Evolutionary conservation across 2,113 vertebrate genomes (phyloP).

Genomic region (Gymnocephalus cernua): DNA sequence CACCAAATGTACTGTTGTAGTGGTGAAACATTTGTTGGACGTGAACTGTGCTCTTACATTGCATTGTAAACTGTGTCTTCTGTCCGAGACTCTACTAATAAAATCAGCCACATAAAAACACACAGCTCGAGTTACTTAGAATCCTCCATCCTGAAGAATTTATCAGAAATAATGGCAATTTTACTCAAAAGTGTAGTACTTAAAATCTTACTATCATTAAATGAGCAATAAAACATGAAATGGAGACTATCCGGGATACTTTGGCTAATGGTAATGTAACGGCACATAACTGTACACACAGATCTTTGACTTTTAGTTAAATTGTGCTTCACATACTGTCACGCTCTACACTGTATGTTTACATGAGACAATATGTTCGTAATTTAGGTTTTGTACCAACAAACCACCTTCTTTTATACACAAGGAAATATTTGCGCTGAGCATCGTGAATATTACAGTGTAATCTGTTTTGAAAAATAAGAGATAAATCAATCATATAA

Average conservation of each 20-base stretch:
- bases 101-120: neutral
- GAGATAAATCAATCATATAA: constrained; percentile 4
- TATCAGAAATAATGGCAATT: neutral
- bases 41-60: neutral
- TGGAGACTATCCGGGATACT: neutral
- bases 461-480: neutral
- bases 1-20: neutral
- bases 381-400: neutral
- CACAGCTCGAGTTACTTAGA: neutral
- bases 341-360: neutral
- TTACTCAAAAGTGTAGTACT: neutral
- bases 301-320: neutral
- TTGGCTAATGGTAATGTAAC: neutral
- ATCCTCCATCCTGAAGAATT: neutral
- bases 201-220: neutral
- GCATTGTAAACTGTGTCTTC: neutral
- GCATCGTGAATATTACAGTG: neutral
- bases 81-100: neutral
- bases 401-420: neutral
- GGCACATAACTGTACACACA: neutral
- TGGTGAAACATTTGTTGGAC: neutral
- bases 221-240: neutral
- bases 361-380: neutral
- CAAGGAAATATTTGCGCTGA: neutral
- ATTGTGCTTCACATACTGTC: neutral